Evolutionary conservation across 2,888 invertebrate species (phyloP), one percentile per base, ranked within the genome.

Genomic region (Hybos culiciformis): DNA sequence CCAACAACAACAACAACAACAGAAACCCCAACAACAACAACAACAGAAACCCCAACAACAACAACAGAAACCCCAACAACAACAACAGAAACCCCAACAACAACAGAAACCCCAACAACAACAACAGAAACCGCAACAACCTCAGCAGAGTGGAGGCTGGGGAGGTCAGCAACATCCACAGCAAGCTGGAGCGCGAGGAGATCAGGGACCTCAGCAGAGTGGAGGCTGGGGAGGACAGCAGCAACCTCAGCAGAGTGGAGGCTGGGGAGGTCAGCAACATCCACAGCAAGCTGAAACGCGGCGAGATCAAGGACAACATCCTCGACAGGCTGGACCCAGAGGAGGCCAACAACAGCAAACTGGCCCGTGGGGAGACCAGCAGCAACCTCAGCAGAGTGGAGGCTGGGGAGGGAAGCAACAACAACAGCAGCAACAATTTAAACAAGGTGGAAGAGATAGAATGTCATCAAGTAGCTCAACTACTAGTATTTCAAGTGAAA

Each of bases 121-220:
- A 23, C 38, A 40, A 12, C 5, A 14, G 2, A 15, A 3, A 21
- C 17, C 3, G 12, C 34, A 34, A 18, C 23, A 24, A 14, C 24
- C 14, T 5, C 29, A 29, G 7, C 29, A 26, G n/a, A n/a, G 8
- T 23, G 23, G 17, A 29, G 17, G 14, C 2, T 17, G 21, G 3
- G 39, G 42, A 37, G 36, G 23, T 18, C 39, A 41, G 21, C 36
- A 39, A 14, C 39, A 37, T 31, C 45, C 29, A 36, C 49, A 41
- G 42, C 34, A 36, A 12, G 37, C 37, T 15, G 39, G 34, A 31
- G 32, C 15, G 14, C 20, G 29, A 15, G 37, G 42, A 9, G 20
- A 2, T 9, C 49, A 38, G 34, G 33, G 45, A 29, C 24, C 18
- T 32, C 18, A 34, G 14, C 46, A 45, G 21, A 46, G 32, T 18